Base-by-base conservation (phyloP, 2,888 invertebrate species). In the Fissipunctia ypsillon region DNA sequence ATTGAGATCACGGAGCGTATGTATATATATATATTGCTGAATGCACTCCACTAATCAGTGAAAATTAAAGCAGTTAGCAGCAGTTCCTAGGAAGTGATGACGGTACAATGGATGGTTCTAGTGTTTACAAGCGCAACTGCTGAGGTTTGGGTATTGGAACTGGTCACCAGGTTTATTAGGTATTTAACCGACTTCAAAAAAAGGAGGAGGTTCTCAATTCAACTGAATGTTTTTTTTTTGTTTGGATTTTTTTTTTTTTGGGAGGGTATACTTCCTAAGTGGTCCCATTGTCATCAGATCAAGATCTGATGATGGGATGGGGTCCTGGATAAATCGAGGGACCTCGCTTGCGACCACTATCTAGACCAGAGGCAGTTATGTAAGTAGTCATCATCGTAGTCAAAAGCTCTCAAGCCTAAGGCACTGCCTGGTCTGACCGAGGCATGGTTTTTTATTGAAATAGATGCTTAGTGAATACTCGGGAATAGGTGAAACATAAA, bases 1-100 rank as follows among this genome's bases (percentile, higher is more conserved):
- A 84, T 83, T 80, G 81, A 87, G 87, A 73, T 56, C 78, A 78
- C 73, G 41, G 56, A 48, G 57, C 56, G 73, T 76, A 80, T 80
- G 80, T 82, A 83, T 88, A 85, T n/a, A n/a, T n/a, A n/a, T n/a
- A n/a, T 22, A 87, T 87, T 88, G 79, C 69, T 82, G 80, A 84
- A 84, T 89, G 89, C 90, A 87, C 76, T 83, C 78, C 83, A 79
- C 82, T 87, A 85, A 88, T 87, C 79, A 84, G 77, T 83, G 72
- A 73, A 75, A 89, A 90, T 90, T 89, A 86, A 86, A 84, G 76
- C 67, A 81, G 78, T 87, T 88, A 83, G 73, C 70, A 78, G 85
- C 80, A 83, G 83, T 74, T 87, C 74, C 84, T 82, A 87, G 87
- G 89, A 89, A 89, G 52, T 65, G 54, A 61, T 81, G 78, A 69